Evolutionary conservation across 2,888 invertebrate genomes (phyloP), one percentile per base, ranked within the genome.

Genomic region (Malacosoma neustria): DNA sequence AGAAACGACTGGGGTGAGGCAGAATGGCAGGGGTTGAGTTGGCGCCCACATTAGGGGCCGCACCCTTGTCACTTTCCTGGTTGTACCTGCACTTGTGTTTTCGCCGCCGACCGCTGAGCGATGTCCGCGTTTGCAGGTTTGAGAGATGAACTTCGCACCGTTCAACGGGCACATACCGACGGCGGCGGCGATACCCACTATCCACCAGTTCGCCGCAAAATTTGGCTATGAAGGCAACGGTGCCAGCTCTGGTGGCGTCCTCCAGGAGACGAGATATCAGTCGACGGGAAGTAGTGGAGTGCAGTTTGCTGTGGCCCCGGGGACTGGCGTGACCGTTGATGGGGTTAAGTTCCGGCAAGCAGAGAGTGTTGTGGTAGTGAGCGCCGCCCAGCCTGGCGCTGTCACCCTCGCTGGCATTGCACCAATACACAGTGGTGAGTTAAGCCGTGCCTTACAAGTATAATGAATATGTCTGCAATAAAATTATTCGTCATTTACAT

Each of bases 181-280:
- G 54, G 89, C 91, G 55, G 89, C 91, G 50, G 88, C 91, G 53
- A 90, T 94, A 54, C 93, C 94, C 48, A 90, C 91, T 41, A 93
- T 95, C 65, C 93, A 94, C 72, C 94, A 95, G 75, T 94, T 94
- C 72, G 90, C 92, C 29, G 92, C 94, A 45, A 92, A 93, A 85
- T 88, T 91, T 68, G 74, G 88, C 42, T 79, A 88, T 73, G 76
- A 88, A 67, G 58, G 82, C 54, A 46, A 58, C 30, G 68, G 72
- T 4, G 53, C 47, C 40, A 60, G 49, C 34, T 43, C 59, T 12
- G 65, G 69, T 29, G 67, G 68, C 37, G 75, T 74, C 61, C 59
- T 77, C 46, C 85, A 81, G 48, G 84, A 81, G 61, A 65, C 73
- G 14, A 62, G 82, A 4, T 81, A 85, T 61, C 80, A 80, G 54